Percentiles rank a stretch among this genome's conserved stretches.
These are phyloP conservation scores for Phymorhynchus buccinoides DNA, from an alignment of 1,140 invertebrate species.

Conservation along the genomic window DNA sequence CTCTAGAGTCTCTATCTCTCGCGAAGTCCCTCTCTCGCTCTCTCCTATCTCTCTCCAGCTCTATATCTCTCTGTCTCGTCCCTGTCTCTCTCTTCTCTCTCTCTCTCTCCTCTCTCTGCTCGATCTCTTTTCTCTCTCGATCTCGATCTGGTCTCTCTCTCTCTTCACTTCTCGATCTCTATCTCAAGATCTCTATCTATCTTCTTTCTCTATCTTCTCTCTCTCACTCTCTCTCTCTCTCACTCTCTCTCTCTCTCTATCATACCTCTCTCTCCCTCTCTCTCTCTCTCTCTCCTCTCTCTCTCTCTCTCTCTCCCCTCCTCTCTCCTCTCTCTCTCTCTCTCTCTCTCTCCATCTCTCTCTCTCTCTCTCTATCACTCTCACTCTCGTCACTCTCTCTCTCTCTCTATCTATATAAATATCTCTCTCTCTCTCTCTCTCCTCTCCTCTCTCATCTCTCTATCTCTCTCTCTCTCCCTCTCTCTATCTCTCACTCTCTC, in stretches of 20 bases:
- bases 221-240: neutral
- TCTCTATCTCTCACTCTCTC: neutral
- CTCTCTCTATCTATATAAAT: neutral
- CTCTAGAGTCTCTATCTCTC: too few species aligned
- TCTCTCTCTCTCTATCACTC: too few species aligned
- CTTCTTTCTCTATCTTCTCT: too few species aligned
- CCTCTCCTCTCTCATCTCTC: too few species aligned
- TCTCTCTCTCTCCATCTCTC: neutral
- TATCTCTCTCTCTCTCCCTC: neutral
- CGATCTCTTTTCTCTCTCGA: too few species aligned
- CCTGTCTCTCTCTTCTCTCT: neutral
- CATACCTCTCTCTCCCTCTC: too few species aligned
- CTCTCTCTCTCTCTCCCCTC: neutral
- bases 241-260: neutral
- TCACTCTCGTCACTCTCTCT: too few species aligned
- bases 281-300: too few species aligned
- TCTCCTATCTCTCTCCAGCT: too few species aligned
- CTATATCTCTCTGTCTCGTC: neutral
- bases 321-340: neutral
- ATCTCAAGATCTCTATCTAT: too few species aligned
- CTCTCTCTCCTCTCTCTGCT: too few species aligned
- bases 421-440: neutral
- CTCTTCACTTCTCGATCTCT: neutral
- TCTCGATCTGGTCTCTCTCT: neutral
- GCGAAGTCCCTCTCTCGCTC: too few species aligned